Evolutionary conservation across 2,888 invertebrate genomes (phyloP).

Genomic region (Drosophila conformis): DNA sequence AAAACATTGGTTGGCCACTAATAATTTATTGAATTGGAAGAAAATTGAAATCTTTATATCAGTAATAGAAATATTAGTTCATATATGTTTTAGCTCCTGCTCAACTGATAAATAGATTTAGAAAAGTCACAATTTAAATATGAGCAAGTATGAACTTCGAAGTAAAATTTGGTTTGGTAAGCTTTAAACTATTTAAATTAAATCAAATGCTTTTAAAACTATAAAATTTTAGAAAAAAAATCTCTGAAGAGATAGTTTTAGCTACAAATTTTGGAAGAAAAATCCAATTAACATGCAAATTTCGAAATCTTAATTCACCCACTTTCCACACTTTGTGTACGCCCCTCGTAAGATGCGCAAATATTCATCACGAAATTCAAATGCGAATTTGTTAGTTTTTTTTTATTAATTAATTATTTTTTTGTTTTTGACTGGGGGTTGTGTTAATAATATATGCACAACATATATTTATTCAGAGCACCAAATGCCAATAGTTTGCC

Average conservation of each 20-base stretch:
- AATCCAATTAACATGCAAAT: background rate
- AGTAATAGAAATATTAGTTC: background rate
- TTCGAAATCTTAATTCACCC: background rate
- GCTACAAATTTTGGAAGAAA: rapidly evolving
- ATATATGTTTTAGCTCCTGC: background rate
- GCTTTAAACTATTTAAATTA: background rate
- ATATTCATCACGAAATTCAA: constrained; percentile 3
- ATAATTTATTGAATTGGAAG: background rate
- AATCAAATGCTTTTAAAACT: background rate
- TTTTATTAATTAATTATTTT: background rate
- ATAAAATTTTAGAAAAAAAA: no score
- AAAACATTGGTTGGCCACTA: background rate
- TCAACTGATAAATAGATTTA: background rate
- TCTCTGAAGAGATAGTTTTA: no score
- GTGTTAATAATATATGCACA: no score
- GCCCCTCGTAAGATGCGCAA: constrained; percentile 15
- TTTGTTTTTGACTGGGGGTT: background rate
- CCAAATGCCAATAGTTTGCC: constrained; percentile 63
- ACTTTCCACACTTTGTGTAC: background rate
- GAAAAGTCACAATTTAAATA: no score
- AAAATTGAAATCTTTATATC: background rate
- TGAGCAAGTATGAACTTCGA: background rate
- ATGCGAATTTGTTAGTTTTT: background rate
- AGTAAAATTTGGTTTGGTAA: background rate
- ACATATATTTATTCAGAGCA: background rate